Conservation (phyloP, 2,797 vertebrate species). For the Pseudochromis fuscus region DNA sequence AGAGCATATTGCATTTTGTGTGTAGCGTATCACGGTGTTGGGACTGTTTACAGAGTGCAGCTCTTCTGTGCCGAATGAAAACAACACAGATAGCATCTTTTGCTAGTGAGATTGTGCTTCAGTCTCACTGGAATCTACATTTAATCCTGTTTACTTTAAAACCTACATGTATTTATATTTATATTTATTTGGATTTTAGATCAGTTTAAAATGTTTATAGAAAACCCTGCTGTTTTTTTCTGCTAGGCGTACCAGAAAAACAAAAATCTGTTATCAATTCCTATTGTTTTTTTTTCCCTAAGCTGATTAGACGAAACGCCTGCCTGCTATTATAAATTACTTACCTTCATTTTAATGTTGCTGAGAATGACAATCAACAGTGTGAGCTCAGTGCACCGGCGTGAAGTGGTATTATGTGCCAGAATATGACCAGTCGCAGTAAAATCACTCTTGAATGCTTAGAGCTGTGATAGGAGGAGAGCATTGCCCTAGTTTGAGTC, state of each 20-base stretch:
- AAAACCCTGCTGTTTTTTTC: constrained; percentile 5
- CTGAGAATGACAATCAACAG: constrained; percentile 49
- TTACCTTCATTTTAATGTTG: constrained; percentile 17
- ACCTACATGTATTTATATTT: background rate
- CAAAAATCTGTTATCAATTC: constrained; percentile 13
- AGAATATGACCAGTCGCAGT: constrained; percentile 61
- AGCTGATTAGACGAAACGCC: constrained; percentile 19
- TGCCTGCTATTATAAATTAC: constrained; percentile 24
- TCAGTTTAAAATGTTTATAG: too few species aligned
- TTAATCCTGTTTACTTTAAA: background rate
- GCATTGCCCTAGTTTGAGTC: constrained; percentile 76
- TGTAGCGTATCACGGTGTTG: constrained; percentile 11
- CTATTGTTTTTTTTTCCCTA: constrained; percentile 31
- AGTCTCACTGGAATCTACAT: background rate
- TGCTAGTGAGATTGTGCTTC: background rate
- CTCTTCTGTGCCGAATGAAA: background rate
- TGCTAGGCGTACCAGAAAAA: background rate
- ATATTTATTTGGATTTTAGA: constrained; percentile 8
- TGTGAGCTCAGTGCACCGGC: constrained; percentile 24
- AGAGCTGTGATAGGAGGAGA: constrained; percentile 67
- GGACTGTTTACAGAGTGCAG: constrained; percentile 4
- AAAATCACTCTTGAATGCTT: constrained; percentile 63
- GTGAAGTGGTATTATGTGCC: constrained; percentile 55
- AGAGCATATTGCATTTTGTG: constrained; percentile 21
- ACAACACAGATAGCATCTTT: constrained; percentile 5